These are phyloP conservation scores for Anastrepha ludens DNA, from an alignment of 1,140 invertebrate genomes.

Conservation along the genomic window DNA sequence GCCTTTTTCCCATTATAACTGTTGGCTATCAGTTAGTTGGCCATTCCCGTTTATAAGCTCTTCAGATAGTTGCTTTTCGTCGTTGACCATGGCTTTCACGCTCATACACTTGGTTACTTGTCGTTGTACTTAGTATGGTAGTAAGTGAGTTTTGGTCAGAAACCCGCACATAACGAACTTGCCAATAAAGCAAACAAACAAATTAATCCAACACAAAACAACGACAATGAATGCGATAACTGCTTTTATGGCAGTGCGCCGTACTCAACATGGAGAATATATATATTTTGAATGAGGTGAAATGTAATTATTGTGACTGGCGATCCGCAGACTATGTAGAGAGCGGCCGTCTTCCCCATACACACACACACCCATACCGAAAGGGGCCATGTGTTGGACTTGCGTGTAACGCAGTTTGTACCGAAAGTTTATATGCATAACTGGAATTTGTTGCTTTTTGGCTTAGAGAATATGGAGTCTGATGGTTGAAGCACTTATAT, in stretches of 20 bases:
- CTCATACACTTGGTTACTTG: not conserved
- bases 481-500: not conserved
- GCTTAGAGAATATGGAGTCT: not conserved
- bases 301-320: not conserved
- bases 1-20: conserved; percentile 21
- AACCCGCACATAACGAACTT: conserved; percentile 1
- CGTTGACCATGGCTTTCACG: conserved; percentile 12
- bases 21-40: not conserved
- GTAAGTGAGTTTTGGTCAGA: conserved; percentile 33
- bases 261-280: not conserved
- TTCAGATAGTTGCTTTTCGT: not conserved
- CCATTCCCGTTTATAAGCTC: not conserved
- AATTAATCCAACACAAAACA: not conserved
- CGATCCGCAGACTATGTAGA: not conserved
- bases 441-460: not conserved
- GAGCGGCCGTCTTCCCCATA: not conserved
- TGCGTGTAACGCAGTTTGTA: not conserved
- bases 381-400: not conserved
- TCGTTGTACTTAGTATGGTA: not conserved
- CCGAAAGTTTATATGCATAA: not conserved
- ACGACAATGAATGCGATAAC: not conserved
- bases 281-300: not conserved
- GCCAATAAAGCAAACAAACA: not conserved
- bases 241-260: not conserved
- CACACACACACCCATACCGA: too few relatives aligned